Percentiles rank a stretch among this genome's conserved stretches.
Conservation (phyloP, 2,888 invertebrate species). For the Eutolmus rufibarbis region DNA sequence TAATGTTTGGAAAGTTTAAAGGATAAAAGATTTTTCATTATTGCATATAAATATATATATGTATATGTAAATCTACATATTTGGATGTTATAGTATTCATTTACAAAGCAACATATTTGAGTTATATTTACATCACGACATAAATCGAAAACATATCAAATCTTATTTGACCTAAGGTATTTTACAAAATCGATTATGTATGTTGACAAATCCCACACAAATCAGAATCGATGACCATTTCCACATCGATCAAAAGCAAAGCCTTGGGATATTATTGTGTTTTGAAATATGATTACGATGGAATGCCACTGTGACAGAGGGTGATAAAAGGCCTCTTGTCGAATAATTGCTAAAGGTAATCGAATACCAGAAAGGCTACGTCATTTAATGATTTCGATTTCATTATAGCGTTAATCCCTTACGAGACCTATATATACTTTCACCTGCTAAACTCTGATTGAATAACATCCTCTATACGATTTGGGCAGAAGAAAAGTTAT, state of each 20-base stretch:
- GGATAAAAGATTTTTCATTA: no score
- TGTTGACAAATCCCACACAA: neutral
- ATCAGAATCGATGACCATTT: neutral
- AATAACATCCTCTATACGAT: neutral
- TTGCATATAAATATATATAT: no score
- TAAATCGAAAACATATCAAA: neutral
- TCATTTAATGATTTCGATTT: constrained; percentile 22
- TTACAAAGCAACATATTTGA: no score
- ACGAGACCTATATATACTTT: neutral
- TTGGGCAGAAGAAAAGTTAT: neutral
- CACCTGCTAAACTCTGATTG: neutral
- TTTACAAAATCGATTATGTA: neutral
- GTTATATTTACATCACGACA: no score
- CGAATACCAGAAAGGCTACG: neutral
- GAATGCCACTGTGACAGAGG: neutral
- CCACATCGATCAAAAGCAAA: neutral
- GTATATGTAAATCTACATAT: no score
- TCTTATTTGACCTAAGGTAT: neutral
- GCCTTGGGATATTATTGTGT: neutral
- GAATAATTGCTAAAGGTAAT: neutral
- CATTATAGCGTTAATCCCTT: constrained; percentile 20
- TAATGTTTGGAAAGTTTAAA: no score
- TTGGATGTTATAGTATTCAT: no score
- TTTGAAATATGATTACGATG: neutral
- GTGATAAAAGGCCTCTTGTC: neutral